Base-by-base conservation (phyloP, 2,797 vertebrate species). In the Falco rusticolus region DNA sequence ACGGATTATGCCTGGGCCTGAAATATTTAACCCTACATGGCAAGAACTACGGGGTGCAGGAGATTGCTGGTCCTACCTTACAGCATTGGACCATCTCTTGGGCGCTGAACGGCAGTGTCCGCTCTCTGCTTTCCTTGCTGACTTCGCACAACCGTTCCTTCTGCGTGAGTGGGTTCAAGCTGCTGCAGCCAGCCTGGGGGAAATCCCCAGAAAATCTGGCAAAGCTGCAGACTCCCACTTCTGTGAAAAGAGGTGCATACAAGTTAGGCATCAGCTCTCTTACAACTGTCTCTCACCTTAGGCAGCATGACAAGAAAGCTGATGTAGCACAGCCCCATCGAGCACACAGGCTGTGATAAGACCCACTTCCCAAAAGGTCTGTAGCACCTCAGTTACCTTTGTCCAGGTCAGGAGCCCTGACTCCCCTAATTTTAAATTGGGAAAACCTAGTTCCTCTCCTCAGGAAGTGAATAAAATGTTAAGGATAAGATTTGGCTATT, bases 221-320 rank as follows among this genome's bases (percentile, higher is more conserved):
- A 29, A 98, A 98, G 93, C 98, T 98, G 95, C 98, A 98, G 50
- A 98, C 71, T 4, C 98, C 98, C 78, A 98, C 98, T 79, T 98
- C 98, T 98, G 92, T 26, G 39, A 74, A 79, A 37, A 96, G 39
- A 93, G 11, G 31, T 6, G 26, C 19, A 6, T 13, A n/a, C 28
- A 21, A 39, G 56, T 71, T 20, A 80, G 70, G 47, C 5, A 16
- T 63, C 72, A 9, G 20, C 50, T 47, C 43, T 70, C 70, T 50
- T 20, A 14, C 0, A 4, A 2, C 45, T 53, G 13, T 33, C 53
- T 66, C 69, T 48, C 80, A n/a, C 33, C 47, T 60, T 14, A 22
- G 18, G 61, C 72, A 84, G n/a, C 50, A 1, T 1, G 24, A 34
- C 34, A 80, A 60, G 33, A 16, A 54, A 93, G 31, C 69, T 75